Base-by-base conservation (phyloP, 2,797 vertebrate species). In the Crocidura indochinensis region DNA sequence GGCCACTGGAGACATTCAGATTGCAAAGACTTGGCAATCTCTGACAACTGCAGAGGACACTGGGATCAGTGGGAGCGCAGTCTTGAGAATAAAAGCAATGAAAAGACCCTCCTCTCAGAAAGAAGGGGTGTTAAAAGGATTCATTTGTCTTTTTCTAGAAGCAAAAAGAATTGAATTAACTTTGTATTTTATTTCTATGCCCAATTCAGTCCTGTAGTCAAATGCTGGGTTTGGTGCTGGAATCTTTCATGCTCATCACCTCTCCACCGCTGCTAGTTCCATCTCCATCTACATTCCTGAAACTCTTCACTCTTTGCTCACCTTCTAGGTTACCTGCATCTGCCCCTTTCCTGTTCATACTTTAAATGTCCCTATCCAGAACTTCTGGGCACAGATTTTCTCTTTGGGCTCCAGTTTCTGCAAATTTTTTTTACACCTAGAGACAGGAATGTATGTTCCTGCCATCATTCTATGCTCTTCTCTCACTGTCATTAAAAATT, bases 31-130 rank as follows among this genome's bases (percentile, higher is more conserved):
- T 97, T 97, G 96, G 95, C 95, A 91, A 79, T 96, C 92, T 31
- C 76, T 46, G 73, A 90, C 90, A 65, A 96, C 95, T 49, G 84
- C 96, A 96, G 96, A 96, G 92, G 95, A 96, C 97, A 97, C 97
- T 94, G 71, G 91, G 97, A 96, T 97, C 97, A 97, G 94, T 93
- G 94, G 83, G 74, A 96, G 95, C 96, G 93, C 26, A 27, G 24
- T 26, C 26, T 93, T 97, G 95, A 76, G 88, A 86, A 92, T 22
- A 71, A 88, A 84, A 90, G 86, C 76, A 64, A 51, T 56, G 49
- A 22, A 47, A 65, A 92, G 71, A 82, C 67, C 24, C 76, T 78
- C 24, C 14, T 84, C 38, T 90, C 46, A 49, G 73, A 85, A 80
- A 56, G 64, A 80, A 93, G 84, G 53, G 46, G 9, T 77, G 17